Base-by-base conservation (phyloP, 1,140 invertebrate genomes). In the Saxidomus purpurata region DNA sequence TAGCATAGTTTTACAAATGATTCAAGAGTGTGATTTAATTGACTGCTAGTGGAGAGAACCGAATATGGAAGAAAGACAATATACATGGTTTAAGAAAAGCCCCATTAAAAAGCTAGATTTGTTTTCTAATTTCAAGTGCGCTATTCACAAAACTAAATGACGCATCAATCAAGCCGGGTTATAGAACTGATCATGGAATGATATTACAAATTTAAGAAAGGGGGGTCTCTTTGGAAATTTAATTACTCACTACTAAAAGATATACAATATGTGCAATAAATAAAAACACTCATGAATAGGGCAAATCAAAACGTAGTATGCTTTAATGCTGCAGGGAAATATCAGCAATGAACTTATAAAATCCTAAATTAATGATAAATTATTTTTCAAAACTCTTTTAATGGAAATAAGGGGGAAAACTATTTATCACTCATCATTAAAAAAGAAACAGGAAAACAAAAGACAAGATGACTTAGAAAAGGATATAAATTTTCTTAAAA, bases 341-440 rank as follows among this genome's bases (percentile, higher is more conserved):
- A 59, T 76, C n/a, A 43, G 69, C 36, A 31, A 89, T 89, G 49
- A 83, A 9, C 11, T 11, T 43, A 59, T 89, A 69, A 67, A 17
- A 2, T 90, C 69, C 47, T 38, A 17, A 28, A 85, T 85, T n/a
- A 55, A 79, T 80, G 89, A 90, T 19, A 49, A 67, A 49, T 71
- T 77, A 17, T 90, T 90, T 31, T 61, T 90, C 67, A 55, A 90
- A 74, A 69, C 40, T 13, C 25, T 85, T 4, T 55, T 90, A 59
- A 40, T 90, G 59, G 43, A 89, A 40, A 89, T 89, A 40, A 67
- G 89, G 59, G 74, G 55, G 0, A 89, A 84, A 36, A 85, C 69
- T 69, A 82, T 90, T 83, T 63, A 9, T 34, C 79, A 87, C 36
- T 61, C 74, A 34, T 63, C 28, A 19, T 40, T 28, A 63, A 47